Base-by-base conservation (phyloP, 2,888 invertebrate genomes). In the Oscheius onirici region DNA sequence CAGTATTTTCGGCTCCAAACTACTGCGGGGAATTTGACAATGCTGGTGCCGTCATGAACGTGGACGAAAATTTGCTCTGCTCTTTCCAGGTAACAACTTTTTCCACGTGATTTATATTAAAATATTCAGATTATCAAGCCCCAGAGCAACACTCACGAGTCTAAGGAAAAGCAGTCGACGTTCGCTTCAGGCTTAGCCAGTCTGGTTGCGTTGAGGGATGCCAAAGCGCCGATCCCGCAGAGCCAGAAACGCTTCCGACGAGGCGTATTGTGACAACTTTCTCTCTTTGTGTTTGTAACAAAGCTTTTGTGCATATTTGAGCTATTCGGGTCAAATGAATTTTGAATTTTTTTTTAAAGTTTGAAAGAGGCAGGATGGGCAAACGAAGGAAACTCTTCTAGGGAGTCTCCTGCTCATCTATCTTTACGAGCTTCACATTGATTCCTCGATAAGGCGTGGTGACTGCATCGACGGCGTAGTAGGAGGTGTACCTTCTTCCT, bases 11-110 rank as follows among this genome's bases (percentile, higher is more conserved):
- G 72, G 91, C 91, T 1, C 90, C 90, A 17, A 90, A 90, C 80
- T 91, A 91, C 87, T 90, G 90, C 81, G 90, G 90, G 3, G 90
- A 90, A 81, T 90, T 91, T 85, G 89, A 91, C 84, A 91, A 91
- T 81, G 90, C 90, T 11, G 90, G 89, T 34, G 90, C 90, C 49
- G 89, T 90, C 28, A 90, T 91, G 89, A 89, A 89, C 22, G 90
- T 84, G 26, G 84, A 84, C 55, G 78, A 83, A 72, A 83, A 83
- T 51, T 71, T 84, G 10, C 69, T 83, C 17, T 84, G 84, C 75
- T 83, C 81, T 20, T 85, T 85, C 75, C 80, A 85, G 77, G 83
- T 83, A 75, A 58, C 15, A 41, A 20, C 10, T 11, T 26, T 55
- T 24, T 58, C 3, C 1, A 13, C 1, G 28, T 28, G n/a, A n/a